A percentile compares a stretch with the other conserved stretches of the same genome.
These are phyloP conservation scores for Raja brachyura DNA, from an alignment of 2,113 vertebrate species.

Conservation along the genomic window DNA sequence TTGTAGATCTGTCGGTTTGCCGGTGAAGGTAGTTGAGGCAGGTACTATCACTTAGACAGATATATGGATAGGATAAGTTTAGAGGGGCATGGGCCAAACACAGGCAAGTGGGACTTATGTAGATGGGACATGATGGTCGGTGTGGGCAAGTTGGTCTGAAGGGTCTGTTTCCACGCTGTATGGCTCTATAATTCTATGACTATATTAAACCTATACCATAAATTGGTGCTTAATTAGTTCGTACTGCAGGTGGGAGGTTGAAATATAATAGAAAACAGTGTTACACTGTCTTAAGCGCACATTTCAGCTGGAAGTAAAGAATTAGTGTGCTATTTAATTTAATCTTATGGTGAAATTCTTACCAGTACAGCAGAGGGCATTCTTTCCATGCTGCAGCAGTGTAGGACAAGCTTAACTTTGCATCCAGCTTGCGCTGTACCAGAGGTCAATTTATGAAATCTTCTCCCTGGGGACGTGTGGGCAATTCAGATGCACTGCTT, in stretches of 20 bases:
- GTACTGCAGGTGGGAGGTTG: background rate
- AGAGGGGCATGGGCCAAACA: too few relatives aligned
- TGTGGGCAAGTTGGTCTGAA: too few relatives aligned
- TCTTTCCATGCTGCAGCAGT: background rate
- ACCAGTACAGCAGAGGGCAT: slow-evolving; percentile 16
- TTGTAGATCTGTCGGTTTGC: too few relatives aligned
- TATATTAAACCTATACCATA: background rate
- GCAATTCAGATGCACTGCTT: background rate
- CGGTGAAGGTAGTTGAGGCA: too few relatives aligned
- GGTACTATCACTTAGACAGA: too few relatives aligned
- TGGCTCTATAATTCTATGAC: too few relatives aligned
- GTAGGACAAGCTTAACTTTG: background rate
- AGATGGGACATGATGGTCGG: too few relatives aligned
- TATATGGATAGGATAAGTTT: too few relatives aligned
- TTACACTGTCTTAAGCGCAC: too few relatives aligned
- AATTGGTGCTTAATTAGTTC: background rate
- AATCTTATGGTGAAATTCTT: background rate
- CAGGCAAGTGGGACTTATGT: too few relatives aligned
- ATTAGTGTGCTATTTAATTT: background rate
- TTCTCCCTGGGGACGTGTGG: background rate
- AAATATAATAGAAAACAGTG: background rate
- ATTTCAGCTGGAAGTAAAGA: background rate
- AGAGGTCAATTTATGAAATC: background rate
- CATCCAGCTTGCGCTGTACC: background rate
- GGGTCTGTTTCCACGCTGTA: too few relatives aligned